Percentiles rank a stretch among this genome's conserved stretches.
phyloP scores from a whole-genome alignment of 1,140 invertebrate genomes.

The Saccostrea glomerata region DNA sequence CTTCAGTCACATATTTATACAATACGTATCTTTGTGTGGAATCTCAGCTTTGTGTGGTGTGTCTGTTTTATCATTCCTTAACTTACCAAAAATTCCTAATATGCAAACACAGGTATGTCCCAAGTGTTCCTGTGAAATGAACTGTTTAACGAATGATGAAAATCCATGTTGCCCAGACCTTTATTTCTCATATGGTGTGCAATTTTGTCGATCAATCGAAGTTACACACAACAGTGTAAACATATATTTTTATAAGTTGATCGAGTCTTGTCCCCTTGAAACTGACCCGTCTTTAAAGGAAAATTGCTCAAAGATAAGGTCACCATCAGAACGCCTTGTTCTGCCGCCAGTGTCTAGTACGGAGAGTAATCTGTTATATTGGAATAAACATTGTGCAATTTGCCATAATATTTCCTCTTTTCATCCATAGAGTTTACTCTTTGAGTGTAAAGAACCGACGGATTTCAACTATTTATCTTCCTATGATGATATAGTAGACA shows the following conservation, averaged over 20 bases:
- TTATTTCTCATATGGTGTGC: not conserved
- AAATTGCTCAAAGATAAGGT: not conserved
- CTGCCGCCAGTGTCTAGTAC: not conserved
- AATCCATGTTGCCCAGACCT: not conserved
- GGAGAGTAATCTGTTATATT: not conserved
- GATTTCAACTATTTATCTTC: constrained; percentile 12
- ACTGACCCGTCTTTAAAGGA: not conserved
- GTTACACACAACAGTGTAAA: not conserved
- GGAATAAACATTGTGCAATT: not conserved
- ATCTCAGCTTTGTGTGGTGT: not conserved
- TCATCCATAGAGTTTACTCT: not conserved
- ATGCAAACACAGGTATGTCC: not conserved
- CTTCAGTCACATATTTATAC: not conserved
- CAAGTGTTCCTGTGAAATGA: not conserved
- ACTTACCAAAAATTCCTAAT: not conserved
- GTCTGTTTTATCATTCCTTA: not conserved
- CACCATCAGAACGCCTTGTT: not conserved
- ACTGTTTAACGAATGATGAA: not conserved
- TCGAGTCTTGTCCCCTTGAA: not conserved
- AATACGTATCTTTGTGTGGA: not conserved
- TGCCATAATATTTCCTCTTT: not conserved
- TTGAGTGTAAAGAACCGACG: not conserved
- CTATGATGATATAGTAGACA: not conserved
- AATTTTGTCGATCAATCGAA: not conserved
- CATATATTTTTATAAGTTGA: not conserved